These are phyloP conservation scores for Zosterops lateralis DNA, from an alignment of 2,113 vertebrate genomes.

Conservation along the genomic window DNA sequence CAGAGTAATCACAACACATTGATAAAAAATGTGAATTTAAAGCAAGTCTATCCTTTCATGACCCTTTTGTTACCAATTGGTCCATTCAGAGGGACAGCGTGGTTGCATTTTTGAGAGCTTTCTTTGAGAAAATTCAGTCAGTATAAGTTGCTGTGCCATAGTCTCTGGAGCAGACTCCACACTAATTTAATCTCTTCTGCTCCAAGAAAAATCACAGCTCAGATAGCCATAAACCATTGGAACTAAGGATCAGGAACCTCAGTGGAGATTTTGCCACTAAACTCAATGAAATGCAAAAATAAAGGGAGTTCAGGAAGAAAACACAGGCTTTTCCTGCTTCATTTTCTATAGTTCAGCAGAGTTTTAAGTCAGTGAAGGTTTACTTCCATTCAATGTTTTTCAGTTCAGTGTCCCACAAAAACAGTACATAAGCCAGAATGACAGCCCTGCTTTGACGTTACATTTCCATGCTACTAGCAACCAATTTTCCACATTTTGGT, in stretches of 20 bases:
- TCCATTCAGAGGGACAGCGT: background rate
- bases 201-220: background rate
- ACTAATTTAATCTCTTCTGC: background rate
- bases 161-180: background rate
- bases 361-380: background rate
- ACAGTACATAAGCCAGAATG: background rate
- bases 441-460: background rate
- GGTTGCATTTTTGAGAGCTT: background rate
- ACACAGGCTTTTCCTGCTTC: background rate
- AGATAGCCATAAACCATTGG: fast-evolving
- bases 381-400: background rate
- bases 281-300: background rate
- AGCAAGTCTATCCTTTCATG: background rate
- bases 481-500: background rate
- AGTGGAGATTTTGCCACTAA: background rate
- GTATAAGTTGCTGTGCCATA: background rate
- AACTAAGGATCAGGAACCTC: background rate
- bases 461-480: background rate
- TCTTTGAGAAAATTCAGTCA: background rate
- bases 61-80: background rate
- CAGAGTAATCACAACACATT: background rate
- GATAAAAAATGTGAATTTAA: background rate
- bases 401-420: background rate
- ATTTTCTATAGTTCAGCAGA: background rate
- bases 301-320: background rate